Evolutionary conservation across 2,888 invertebrate species (phyloP).

Genomic region (Helleia helle): DNA sequence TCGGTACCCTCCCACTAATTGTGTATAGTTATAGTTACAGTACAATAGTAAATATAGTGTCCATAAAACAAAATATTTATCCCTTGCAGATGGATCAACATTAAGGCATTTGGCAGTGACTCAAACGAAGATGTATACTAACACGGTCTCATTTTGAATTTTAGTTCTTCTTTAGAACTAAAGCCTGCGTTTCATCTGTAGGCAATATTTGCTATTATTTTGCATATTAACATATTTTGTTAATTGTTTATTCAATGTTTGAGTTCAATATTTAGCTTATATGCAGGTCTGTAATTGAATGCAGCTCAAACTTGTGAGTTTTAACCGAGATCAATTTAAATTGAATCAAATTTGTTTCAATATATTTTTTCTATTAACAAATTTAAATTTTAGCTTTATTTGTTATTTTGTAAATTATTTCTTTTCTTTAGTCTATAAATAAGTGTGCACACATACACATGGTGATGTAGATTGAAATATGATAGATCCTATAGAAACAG

Average conservation of each 20-base stretch:
- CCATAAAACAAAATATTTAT: not conserved
- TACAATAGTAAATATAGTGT: no score
- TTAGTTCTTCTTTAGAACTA: conserved; percentile 21
- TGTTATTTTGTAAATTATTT: not conserved
- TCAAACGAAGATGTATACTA: conserved; percentile 32
- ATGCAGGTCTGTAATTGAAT: not conserved
- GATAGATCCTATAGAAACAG: no score
- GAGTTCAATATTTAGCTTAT: not conserved
- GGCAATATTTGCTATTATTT: conserved; percentile 38
- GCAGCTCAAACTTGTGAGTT: not conserved
- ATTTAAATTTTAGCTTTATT: not conserved
- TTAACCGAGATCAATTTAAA: not conserved
- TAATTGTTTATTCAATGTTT: conserved; percentile 45
- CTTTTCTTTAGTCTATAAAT: not conserved
- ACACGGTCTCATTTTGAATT: conserved; percentile 32
- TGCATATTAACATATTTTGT: conserved; percentile 65
- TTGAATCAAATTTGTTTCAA: not conserved
- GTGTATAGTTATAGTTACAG: no score
- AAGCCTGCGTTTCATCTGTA: conserved; percentile 12
- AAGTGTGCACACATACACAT: no score
- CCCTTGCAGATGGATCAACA: conserved; percentile 65
- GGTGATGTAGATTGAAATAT: not conserved
- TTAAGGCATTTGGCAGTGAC: conserved; percentile 35
- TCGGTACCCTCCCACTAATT: no score
- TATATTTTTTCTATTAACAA: not conserved